phyloP scores from a whole-genome alignment of 2,797 vertebrate species.

The Pteronotus mesoamericanus region DNA sequence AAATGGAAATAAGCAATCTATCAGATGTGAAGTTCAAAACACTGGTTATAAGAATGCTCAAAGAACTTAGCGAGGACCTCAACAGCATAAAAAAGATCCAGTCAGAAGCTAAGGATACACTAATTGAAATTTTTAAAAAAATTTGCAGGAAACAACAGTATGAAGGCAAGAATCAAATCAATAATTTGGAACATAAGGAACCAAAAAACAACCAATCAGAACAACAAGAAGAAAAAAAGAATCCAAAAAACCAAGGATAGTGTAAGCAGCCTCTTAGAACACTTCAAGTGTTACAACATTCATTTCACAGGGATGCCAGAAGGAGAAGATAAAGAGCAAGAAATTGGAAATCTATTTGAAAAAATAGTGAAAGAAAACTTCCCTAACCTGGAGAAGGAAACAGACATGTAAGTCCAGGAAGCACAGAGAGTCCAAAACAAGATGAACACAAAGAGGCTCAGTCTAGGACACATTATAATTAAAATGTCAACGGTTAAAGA shows the following conservation, averaged over 20 bases:
- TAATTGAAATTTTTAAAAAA: neutral
- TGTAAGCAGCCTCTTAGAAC: neutral
- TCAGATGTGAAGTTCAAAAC: neutral
- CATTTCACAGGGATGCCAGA: neutral
- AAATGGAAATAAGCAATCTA: neutral
- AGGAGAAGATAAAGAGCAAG: neutral
- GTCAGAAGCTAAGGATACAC: neutral
- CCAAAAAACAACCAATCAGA: neutral
- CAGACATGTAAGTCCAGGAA: too few relatives aligned
- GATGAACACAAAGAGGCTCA: too few relatives aligned
- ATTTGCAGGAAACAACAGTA: neutral
- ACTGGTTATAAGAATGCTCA: neutral
- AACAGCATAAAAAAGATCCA: neutral
- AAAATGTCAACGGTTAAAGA: too few relatives aligned
- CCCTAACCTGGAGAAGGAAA: too few relatives aligned
- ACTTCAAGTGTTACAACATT: neutral
- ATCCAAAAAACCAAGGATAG: neutral
- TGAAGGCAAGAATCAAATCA: neutral
- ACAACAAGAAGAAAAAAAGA: neutral
- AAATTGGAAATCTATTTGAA: too few relatives aligned
- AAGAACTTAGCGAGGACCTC: neutral
- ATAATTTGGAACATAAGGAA: neutral
- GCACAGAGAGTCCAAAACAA: too few relatives aligned
- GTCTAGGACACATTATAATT: too few relatives aligned
- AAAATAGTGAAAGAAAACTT: too few relatives aligned